These are phyloP conservation scores for Oegoconia quadripuncta DNA, from an alignment of 2,888 invertebrate species.

Conservation along the genomic window DNA sequence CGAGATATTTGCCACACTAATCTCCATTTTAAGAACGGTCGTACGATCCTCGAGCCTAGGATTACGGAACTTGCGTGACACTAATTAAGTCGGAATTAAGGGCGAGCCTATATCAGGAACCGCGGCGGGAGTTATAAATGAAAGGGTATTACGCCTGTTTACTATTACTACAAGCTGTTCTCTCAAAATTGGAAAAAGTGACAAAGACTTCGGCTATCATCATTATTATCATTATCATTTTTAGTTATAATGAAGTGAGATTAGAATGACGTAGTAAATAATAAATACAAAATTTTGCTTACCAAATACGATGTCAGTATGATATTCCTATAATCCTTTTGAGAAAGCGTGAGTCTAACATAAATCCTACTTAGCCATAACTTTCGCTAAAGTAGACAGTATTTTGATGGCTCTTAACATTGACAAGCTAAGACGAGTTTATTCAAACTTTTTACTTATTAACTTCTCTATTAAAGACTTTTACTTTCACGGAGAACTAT, in stretches of 20 bases:
- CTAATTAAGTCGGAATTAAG: slow-evolving; percentile 78
- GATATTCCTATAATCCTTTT: slow-evolving; percentile 65
- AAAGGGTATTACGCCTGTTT: slow-evolving; percentile 71
- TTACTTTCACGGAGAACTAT: slow-evolving; percentile 41
- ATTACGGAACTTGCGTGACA: slow-evolving; percentile 79
- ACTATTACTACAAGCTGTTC: slow-evolving; percentile 49
- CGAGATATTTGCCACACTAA: slow-evolving; percentile 75
- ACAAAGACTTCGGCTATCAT: background rate
- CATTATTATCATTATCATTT: background rate
- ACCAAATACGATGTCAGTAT: slow-evolving; percentile 41
- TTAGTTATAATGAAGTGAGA: background rate
- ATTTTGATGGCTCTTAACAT: slow-evolving; percentile 67
- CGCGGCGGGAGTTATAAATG: slow-evolving; percentile 74
- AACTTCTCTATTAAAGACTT: slow-evolving; percentile 70
- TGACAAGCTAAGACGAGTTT: slow-evolving; percentile 66
- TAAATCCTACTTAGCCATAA: slow-evolving; percentile 75
- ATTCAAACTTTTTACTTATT: slow-evolving; percentile 73
- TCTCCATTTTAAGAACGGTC: slow-evolving; percentile 79
- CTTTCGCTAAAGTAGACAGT: slow-evolving; percentile 72
- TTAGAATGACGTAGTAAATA: background rate
- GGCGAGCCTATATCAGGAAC: slow-evolving; percentile 74
- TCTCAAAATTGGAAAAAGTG: slow-evolving; percentile 34
- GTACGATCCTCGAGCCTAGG: slow-evolving; percentile 72
- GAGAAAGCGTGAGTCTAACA: slow-evolving; percentile 62
- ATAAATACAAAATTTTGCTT: slow-evolving; percentile 4